These are phyloP conservation scores for Pinctada fucata DNA, from an alignment of 2,888 invertebrate genomes.

Conservation along the genomic window DNA sequence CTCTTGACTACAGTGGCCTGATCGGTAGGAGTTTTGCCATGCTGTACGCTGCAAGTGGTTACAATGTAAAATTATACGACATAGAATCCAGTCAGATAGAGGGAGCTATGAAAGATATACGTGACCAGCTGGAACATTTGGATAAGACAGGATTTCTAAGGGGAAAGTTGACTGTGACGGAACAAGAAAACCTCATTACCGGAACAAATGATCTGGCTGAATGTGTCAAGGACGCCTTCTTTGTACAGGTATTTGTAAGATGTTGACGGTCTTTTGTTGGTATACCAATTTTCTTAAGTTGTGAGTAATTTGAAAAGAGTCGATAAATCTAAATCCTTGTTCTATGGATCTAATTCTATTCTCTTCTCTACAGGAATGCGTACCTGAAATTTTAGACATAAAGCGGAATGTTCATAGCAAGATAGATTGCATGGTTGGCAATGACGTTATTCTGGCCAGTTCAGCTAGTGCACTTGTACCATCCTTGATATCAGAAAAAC, in stretches of 20 bases:
- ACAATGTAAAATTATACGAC: constrained; percentile 91
- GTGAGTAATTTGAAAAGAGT: no score
- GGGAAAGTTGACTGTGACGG: constrained; percentile 84
- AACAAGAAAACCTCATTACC: constrained; percentile 88
- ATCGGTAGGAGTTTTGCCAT: constrained; percentile 98
- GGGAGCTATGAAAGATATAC: constrained; percentile 83
- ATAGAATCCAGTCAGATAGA: constrained; percentile 60
- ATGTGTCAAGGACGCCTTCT: constrained; percentile 86
- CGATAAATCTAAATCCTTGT: no score
- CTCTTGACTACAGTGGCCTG: constrained; percentile 84
- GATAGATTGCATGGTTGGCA: constrained; percentile 83
- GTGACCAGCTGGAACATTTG: constrained; percentile 80
- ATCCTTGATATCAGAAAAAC: constrained; percentile 88
- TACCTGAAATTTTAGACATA: constrained; percentile 91
- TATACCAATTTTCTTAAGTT: no score
- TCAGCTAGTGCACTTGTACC: constrained; percentile 96
- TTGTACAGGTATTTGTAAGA: constrained; percentile 79
- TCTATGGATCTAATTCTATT: no score
- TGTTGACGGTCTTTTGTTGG: not conserved
- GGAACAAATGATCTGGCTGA: constrained; percentile 84
- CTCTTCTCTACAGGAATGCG: constrained; percentile 85
- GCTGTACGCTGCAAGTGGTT: constrained; percentile 94
- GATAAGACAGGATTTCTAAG: constrained; percentile 82
- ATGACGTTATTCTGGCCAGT: constrained; percentile 85
- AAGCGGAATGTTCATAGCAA: constrained; percentile 88